These are phyloP conservation scores for Eupeodes latifasciatus DNA, from an alignment of 2,888 invertebrate genomes.

Conservation along the genomic window DNA sequence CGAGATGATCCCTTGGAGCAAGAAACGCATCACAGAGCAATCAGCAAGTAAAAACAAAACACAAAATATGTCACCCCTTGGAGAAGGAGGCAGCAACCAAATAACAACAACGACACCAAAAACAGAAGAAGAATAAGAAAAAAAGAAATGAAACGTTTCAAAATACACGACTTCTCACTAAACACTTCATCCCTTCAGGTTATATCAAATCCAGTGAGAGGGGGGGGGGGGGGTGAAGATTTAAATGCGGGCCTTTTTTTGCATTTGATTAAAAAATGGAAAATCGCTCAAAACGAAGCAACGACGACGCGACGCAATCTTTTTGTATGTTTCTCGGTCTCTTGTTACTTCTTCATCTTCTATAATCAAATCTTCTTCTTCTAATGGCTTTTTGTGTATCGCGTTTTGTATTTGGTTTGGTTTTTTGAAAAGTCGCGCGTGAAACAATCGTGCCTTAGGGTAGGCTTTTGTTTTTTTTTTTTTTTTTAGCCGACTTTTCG, in stretches of 20 bases:
- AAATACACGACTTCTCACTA: constrained; percentile 65
- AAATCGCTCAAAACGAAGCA: constrained; percentile 19
- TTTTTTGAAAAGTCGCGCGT: constrained; percentile 51
- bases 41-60: constrained; percentile 77
- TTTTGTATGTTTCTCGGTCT: constrained; percentile 49
- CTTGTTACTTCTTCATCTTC: no score
- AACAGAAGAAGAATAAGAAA: neutral
- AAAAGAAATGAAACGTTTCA: constrained; percentile 16
- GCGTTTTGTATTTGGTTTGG: constrained; percentile 31
- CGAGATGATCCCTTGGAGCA: constrained; percentile 50
- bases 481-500: constrained; percentile 44
- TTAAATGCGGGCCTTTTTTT: constrained; percentile 59
- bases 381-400: constrained; percentile 69
- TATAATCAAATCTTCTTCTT: constrained; percentile 73
- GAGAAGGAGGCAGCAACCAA: constrained; percentile 54
- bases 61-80: constrained; percentile 83
- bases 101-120: constrained; percentile 2
- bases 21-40: constrained; percentile 72
- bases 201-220: constrained; percentile 21
- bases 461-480: constrained; percentile 18
- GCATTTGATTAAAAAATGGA: constrained; percentile 49
- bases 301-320: constrained; percentile 48
- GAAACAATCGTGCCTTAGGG: constrained; percentile 67
- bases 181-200: constrained; percentile 74
- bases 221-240: constrained; percentile 12